Base-by-base conservation (phyloP, 2,797 vertebrate species). In the Tympanoctomys barrerae region DNA sequence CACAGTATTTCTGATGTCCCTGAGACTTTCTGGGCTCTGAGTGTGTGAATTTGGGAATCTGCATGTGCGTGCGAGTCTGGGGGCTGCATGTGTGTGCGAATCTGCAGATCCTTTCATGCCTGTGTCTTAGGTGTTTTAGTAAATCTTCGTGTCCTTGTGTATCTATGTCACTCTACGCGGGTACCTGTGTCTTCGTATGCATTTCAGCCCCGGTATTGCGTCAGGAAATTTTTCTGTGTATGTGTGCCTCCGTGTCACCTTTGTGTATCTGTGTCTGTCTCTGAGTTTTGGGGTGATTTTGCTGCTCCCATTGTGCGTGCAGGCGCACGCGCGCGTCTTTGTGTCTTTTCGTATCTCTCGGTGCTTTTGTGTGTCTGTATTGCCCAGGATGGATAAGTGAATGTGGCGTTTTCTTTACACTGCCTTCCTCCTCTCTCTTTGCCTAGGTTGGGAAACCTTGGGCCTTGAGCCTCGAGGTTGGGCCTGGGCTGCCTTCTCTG, bases 321-420 rank as follows among this genome's bases (percentile, higher is more conserved):
- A 7, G 28, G 39, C 77, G 21, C 57, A 16, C 42, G 22, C 62
- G 70, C 6, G 6, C 59, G 78, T n/a, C 79, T 96, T 91, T 95
- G 94, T 83, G 95, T 87, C 52, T 89, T n/a, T 4, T 14, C 26
- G 39, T 66, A 62, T 92, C 85, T 90, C 68, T 94, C 1, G 0
- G 33, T 24, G 80, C 92, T 93, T 96, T 97, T 96, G 94, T 97
- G 95, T 95, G 80, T 90, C 13, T 83, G 59, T 73, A 13, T 82
- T 54, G 39, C 14, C 81, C n/a, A 78, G 33, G 36, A 59, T 39
- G 82, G 59, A 36, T 33, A 42, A 85, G 81, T 88, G 64, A 28
- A 28, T 79, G 62, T 61, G 71, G 66, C 70, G 71, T 93, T 92
- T 88, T 36, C 92, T 39, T 85, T 84, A 21, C 24, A 59, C 2